phyloP scores from a whole-genome alignment of 2,797 vertebrate genomes.

The Eulemur mongoz region DNA sequence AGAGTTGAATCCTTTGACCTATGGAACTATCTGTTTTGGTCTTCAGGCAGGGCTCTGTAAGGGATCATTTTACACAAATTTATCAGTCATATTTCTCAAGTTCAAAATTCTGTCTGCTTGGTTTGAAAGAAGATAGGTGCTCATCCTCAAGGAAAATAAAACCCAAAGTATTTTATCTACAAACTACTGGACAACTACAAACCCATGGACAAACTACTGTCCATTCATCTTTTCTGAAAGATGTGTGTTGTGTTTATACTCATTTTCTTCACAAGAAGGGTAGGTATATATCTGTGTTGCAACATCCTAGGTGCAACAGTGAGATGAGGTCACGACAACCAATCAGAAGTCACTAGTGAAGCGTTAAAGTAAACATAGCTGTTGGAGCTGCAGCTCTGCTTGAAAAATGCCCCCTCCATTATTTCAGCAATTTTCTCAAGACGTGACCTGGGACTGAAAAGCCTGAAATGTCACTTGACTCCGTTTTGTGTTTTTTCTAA shows the following conservation, averaged over 20 bases:
- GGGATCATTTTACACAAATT: conserved; percentile 77
- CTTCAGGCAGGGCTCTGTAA: conserved; percentile 80
- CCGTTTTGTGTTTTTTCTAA: conserved; percentile 81
- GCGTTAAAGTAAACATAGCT: conserved; percentile 94
- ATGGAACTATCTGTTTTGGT: conserved; percentile 87
- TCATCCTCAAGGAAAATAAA: conserved; percentile 72
- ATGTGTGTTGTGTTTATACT: conserved; percentile 68
- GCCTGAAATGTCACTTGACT: conserved; percentile 87
- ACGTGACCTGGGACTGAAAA: conserved; percentile 91
- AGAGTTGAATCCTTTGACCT: conserved; percentile 89
- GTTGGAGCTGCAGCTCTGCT: conserved; percentile 88
- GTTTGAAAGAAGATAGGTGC: conserved; percentile 64
- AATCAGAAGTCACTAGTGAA: conserved; percentile 94
- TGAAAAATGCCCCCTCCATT: conserved; percentile 89
- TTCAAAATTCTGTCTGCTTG: conserved; percentile 71
- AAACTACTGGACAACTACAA: background rate
- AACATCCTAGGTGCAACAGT: conserved; percentile 87
- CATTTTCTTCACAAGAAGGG: conserved; percentile 76
- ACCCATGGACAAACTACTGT: conserved; percentile 42
- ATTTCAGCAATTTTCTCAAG: conserved; percentile 95
- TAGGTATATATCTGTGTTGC: conserved; percentile 84
- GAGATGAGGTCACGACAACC: conserved; percentile 93
- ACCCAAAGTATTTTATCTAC: conserved; percentile 59
- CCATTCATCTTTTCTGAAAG: conserved; percentile 80
- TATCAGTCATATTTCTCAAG: conserved; percentile 77